These are phyloP conservation scores for Myodes glareolus DNA, from an alignment of 2,113 vertebrate genomes.

Conservation along the genomic window DNA sequence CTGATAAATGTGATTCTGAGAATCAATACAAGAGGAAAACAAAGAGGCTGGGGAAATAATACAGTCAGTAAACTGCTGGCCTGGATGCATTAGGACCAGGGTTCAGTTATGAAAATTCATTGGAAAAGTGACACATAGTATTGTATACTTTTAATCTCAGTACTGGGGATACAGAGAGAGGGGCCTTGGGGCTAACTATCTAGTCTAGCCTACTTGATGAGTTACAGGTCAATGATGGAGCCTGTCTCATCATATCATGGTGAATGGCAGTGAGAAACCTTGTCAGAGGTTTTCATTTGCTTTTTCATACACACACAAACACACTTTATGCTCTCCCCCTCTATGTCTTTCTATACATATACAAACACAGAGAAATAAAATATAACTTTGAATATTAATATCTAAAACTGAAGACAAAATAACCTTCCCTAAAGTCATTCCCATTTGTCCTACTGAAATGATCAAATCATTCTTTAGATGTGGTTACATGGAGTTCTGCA, in stretches of 20 bases:
- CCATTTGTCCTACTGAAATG: background rate
- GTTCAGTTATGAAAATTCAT: background rate
- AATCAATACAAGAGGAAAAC: background rate
- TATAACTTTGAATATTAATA: background rate
- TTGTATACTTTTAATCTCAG: background rate
- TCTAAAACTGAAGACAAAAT: background rate
- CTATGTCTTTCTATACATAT: background rate
- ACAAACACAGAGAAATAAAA: background rate
- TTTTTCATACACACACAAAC: too few species aligned
- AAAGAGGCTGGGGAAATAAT: background rate
- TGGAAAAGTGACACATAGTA: background rate
- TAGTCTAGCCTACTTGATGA: too few species aligned
- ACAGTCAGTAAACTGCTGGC: background rate
- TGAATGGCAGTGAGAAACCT: background rate
- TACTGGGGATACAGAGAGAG: background rate
- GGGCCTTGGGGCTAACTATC: background rate
- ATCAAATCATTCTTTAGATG: background rate
- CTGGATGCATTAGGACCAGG: background rate
- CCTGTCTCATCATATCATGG: background rate
- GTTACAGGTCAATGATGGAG: background rate
- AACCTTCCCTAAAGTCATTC: background rate
- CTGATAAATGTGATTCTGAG: background rate
- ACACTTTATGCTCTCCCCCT: rapidly evolving
- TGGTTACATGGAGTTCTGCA: too few species aligned
- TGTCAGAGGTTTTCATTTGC: background rate